Percentiles rank a stretch among this genome's conserved stretches.
These are phyloP conservation scores for Piezodorus guildinii DNA, from an alignment of 1,140 invertebrate genomes.

Conservation along the genomic window DNA sequence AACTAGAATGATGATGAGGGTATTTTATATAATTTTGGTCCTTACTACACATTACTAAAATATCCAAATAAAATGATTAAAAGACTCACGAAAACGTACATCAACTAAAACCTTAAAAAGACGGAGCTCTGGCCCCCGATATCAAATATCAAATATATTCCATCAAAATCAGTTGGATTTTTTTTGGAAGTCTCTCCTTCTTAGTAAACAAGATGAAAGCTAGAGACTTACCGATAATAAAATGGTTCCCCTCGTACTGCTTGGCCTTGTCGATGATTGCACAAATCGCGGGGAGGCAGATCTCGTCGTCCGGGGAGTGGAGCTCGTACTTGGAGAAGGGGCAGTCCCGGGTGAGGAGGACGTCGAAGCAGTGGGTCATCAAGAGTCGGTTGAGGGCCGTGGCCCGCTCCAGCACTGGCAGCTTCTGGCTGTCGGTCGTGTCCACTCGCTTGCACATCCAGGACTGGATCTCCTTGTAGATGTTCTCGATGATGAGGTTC, in stretches of 20 bases:
- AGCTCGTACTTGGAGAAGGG: neutral
- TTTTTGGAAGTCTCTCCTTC: too few species aligned
- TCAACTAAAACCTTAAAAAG: too few species aligned
- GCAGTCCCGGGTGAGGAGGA: neutral
- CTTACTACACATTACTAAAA: too few species aligned
- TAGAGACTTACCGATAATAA: constrained; percentile 9
- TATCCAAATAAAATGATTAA: too few species aligned
- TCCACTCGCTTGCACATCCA: constrained; percentile 2
- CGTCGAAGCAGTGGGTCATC: constrained; percentile 7
- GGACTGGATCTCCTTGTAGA: neutral
- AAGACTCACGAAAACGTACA: too few species aligned
- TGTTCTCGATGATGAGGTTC: neutral
- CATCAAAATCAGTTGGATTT: too few species aligned
- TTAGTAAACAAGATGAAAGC: too few species aligned
- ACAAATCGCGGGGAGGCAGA: neutral
- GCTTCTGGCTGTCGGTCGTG: neutral
- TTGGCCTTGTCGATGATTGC: neutral
- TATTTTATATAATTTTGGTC: too few species aligned
- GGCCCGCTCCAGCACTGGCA: neutral
- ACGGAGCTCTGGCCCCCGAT: too few species aligned
- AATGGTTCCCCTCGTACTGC: neutral
- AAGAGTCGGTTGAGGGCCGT: neutral
- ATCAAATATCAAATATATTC: too few species aligned
- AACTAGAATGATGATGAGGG: too few species aligned
- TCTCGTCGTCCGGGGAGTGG: neutral